phyloP scores from a whole-genome alignment of 2,888 invertebrate species.

The Andrena dorsata region DNA sequence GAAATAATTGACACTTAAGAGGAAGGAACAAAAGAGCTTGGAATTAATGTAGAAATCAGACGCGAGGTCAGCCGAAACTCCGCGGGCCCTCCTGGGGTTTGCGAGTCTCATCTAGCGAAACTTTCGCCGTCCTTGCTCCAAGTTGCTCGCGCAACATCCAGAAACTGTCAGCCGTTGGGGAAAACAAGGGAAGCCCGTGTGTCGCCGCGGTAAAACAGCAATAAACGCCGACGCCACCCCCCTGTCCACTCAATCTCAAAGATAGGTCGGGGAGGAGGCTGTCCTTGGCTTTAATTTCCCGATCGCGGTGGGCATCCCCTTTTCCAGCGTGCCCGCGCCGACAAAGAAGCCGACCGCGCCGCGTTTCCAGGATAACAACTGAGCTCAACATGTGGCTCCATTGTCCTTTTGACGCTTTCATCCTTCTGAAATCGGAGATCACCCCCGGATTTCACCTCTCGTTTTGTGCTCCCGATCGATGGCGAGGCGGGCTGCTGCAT shows the following conservation, averaged over 20 bases:
- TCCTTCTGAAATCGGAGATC: conserved; percentile 3
- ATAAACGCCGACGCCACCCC: conserved; percentile 30
- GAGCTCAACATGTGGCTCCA: conserved; percentile 34
- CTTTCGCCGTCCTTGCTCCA: neutral
- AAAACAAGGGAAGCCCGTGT: conserved; percentile 25
- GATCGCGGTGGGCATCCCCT: conserved; percentile 31
- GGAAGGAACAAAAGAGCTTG: too few relatives aligned
- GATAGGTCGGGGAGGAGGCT: conserved; percentile 29
- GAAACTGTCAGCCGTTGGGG: neutral
- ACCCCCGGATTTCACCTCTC: neutral
- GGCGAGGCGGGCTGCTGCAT: neutral
- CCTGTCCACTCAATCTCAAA: conserved; percentile 37
- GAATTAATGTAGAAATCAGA: too few relatives aligned
- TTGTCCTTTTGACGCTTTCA: conserved; percentile 9
- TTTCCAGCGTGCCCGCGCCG: conserved; percentile 14
- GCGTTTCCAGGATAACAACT: conserved; percentile 30
- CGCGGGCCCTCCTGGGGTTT: too few relatives aligned
- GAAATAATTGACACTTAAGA: too few relatives aligned
- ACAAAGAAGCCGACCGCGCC: conserved; percentile 21
- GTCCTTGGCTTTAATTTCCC: conserved; percentile 58
- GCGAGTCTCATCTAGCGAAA: neutral
- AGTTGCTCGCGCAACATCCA: neutral
- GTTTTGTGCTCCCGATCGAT: conserved; percentile 7
- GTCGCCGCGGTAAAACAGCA: conserved; percentile 33
- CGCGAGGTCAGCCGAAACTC: too few relatives aligned